A percentile compares a stretch with the other conserved stretches of the same genome.
phyloP scores from a whole-genome alignment of 2,888 invertebrate genomes.

The Ichneumon xanthorius region DNA sequence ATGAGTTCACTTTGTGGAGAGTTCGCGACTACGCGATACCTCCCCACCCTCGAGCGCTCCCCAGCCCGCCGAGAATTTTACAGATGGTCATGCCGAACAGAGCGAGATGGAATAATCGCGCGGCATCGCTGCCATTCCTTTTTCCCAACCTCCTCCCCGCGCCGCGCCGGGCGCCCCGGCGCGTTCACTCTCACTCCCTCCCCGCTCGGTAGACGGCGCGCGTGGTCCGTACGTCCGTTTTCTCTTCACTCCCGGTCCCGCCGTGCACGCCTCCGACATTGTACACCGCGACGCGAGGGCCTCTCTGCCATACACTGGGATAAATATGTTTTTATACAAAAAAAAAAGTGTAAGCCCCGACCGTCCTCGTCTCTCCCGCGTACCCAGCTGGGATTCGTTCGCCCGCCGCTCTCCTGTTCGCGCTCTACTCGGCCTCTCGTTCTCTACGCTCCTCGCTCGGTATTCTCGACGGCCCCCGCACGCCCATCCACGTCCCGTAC shows the following conservation, averaged over 20 bases:
- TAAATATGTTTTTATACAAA: constrained; percentile 74
- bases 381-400: constrained; percentile 12
- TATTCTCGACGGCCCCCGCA: constrained; percentile 28
- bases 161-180: not conserved
- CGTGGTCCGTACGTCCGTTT: constrained; percentile 35
- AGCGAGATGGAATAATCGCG: constrained; percentile 52
- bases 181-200: constrained; percentile 39
- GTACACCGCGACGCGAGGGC: constrained; percentile 73
- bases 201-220: not conserved
- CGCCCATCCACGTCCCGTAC: constrained; percentile 52
- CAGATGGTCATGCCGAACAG: constrained; percentile 65
- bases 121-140: constrained; percentile 38
- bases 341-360: constrained; percentile 31
- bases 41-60: constrained; percentile 53
- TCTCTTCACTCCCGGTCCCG: constrained; percentile 33
- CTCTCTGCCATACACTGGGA: constrained; percentile 73
- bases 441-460: constrained; percentile 15
- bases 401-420: constrained; percentile 27
- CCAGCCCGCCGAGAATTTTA: constrained; percentile 42
- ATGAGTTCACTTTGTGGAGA: constrained; percentile 79
- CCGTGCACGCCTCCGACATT: constrained; percentile 69
- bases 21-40: constrained; percentile 68
- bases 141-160: not conserved
- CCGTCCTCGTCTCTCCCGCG: not conserved
- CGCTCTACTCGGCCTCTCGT: constrained; percentile 16